phyloP scores from a whole-genome alignment of 2,113 vertebrate genomes.

The Myxocyprinus asiaticus region DNA sequence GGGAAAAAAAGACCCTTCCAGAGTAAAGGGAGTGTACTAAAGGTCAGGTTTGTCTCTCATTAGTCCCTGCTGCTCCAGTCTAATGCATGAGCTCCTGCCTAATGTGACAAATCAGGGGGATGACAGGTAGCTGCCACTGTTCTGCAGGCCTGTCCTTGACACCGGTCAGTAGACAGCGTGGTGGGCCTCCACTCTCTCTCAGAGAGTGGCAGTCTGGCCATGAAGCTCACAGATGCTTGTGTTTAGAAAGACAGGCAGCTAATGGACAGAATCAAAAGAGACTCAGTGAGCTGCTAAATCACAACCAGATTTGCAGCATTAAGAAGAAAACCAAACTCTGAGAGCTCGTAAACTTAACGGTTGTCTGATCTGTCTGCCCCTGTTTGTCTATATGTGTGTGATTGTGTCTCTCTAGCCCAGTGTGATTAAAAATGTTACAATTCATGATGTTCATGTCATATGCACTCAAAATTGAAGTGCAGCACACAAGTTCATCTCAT shows the following conservation, averaged over 20 bases:
- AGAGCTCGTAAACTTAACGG: conserved; percentile 69
- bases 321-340: conserved; percentile 70
- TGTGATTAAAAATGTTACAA: neutral
- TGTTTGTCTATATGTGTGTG: conserved; percentile 50
- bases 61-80: conserved; percentile 25
- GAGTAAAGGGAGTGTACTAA: conserved; percentile 33
- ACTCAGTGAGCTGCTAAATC: conserved; percentile 70
- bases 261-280: conserved; percentile 67
- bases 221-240: conserved; percentile 64
- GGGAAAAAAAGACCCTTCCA: neutral
- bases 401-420: neutral
- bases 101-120: conserved; percentile 47
- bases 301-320: conserved; percentile 72
- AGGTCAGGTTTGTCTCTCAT: conserved; percentile 45
- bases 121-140: conserved; percentile 55
- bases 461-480: neutral
- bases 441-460: neutral
- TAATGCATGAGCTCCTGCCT: conserved; percentile 40
- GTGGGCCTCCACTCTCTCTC: conserved; percentile 1
- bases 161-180: conserved; percentile 23
- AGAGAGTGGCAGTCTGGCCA: neutral
- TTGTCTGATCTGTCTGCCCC: neutral
- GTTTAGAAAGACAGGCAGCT: conserved; percentile 63
- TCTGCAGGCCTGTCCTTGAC: conserved; percentile 35
- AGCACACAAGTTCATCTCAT: neutral